Percentiles rank a stretch among this genome's conserved stretches.
Conservation (phyloP, 2,797 vertebrate species). For the Phaenicophaeus curvirostris region DNA sequence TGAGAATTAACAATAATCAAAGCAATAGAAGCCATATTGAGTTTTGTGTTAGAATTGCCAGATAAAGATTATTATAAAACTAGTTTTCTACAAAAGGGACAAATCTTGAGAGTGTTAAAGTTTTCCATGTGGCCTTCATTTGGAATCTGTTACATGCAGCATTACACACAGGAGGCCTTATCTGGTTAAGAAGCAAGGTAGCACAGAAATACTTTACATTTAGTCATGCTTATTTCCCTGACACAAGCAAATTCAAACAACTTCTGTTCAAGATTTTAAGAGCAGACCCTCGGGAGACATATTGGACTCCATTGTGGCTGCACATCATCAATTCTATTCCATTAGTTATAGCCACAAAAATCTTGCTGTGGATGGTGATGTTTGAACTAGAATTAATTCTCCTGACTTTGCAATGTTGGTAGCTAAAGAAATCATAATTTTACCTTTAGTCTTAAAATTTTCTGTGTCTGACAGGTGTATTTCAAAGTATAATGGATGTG, state of each 20-base stretch:
- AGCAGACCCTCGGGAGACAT: not conserved
- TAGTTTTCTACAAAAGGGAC: not conserved
- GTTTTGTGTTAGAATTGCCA: not conserved
- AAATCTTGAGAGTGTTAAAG: not conserved
- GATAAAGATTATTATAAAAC: not conserved
- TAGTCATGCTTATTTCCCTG: not conserved
- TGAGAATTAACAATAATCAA: not conserved
- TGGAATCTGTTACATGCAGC: not conserved
- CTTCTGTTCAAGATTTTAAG: not conserved
- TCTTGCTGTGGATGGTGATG: not conserved
- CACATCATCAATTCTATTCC: not conserved
- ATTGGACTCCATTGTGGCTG: not conserved
- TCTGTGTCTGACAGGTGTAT: not conserved
- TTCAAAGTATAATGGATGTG: not conserved
- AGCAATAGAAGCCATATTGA: not conserved
- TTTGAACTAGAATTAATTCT: not conserved
- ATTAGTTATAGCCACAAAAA: not conserved
- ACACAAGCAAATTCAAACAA: not conserved
- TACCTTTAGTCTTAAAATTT: not conserved
- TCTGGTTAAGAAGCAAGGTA: not conserved
- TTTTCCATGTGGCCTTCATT: not conserved
- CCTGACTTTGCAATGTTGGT: not conserved
- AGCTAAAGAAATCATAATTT: not conserved
- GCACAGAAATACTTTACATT: not conserved
- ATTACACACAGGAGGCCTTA: not conserved